These are phyloP conservation scores for Drepana arcuata DNA, from an alignment of 1,140 invertebrate species.

Conservation along the genomic window DNA sequence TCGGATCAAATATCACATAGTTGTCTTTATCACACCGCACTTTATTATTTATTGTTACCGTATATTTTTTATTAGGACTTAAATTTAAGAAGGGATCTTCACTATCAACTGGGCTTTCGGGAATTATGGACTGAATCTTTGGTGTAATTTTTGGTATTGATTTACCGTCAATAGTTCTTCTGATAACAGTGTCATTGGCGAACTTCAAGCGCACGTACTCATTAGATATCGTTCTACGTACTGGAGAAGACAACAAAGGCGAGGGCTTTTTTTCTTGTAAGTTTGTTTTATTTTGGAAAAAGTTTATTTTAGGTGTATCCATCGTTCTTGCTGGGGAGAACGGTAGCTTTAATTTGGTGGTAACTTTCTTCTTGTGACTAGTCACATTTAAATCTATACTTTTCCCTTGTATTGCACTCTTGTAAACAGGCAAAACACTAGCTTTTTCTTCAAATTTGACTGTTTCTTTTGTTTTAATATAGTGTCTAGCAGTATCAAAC, in stretches of 20 bases:
- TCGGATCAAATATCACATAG: conserved; percentile 67
- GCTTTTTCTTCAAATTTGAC: conserved; percentile 34
- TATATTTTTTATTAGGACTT: conserved; percentile 71
- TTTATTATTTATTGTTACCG: conserved; percentile 64
- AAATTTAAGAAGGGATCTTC: conserved; percentile 63
- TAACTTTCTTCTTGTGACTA: conserved; percentile 41
- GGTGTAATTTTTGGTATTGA: conserved; percentile 57
- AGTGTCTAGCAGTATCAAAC: conserved; percentile 39
- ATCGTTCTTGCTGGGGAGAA: conserved; percentile 59
- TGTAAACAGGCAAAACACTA: conserved; percentile 54
- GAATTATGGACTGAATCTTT: conserved; percentile 67
- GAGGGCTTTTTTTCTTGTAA: conserved; percentile 36
- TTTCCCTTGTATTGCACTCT: conserved; percentile 35
- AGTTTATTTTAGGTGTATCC: conserved; percentile 62
- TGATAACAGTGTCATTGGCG: conserved; percentile 44
- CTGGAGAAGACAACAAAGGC: conserved; percentile 45
- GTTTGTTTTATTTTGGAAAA: conserved; percentile 51
- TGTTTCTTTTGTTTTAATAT: conserved; percentile 28
- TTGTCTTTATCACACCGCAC: conserved; percentile 70
- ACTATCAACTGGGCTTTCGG: conserved; percentile 63
- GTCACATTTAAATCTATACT: conserved; percentile 31
- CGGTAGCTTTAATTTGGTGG: conserved; percentile 55
- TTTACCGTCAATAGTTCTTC: conserved; percentile 55
- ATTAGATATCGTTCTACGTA: conserved; percentile 58
- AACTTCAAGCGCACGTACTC: conserved; percentile 67